Base-by-base conservation (phyloP, 2,888 invertebrate genomes). In the Synergus laeviventris region DNA sequence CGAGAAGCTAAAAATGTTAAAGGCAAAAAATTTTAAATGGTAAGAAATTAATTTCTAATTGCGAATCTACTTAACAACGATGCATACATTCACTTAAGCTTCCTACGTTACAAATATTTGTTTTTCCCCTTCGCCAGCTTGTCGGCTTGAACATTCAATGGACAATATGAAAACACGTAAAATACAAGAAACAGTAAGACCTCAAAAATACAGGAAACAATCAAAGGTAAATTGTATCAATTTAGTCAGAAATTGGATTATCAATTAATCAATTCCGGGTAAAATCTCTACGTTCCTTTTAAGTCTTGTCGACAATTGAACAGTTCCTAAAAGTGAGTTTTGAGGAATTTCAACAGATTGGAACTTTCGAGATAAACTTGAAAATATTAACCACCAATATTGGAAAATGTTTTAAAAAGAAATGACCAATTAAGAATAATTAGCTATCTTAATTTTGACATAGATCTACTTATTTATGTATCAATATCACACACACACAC, bases 221-320 rank as follows among this genome's bases (percentile, higher is more conserved):
- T 56, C 56, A 9, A 4, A 2, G 56, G 5, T 56, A 56, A 16
- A 66, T 24, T 70, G 21, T n/a, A 70, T 39, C 49, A 24, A 45
- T 70, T 70, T 31, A 5, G 3, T 70, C 12, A 31, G 45, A 70
- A 31, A 49, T n/a, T 49, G 14, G 24, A 66, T 66, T 66, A 3
- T 42, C 2, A 45, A 16, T 42, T 70, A 70, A 70, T 70, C 70
- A 49, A 70, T 49, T 70, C 70, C 70, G 16, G 16, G 49, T 70
- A 4, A 49, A 49, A 70, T 49, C 24, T 45, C 24, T 2, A n/a
- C 5, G 11, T 70, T 49, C 7, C 24, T n/a, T n/a, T n/a, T n/a
- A 49, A 70, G 45, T 70, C 70, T 70, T 70, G 16, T 24, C n/a
- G n/a, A 49, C 3, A 49, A 21, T 24, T 12, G 11, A 12, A 24